These are phyloP conservation scores for Myrmophylax atrothorax DNA, from an alignment of 2,113 vertebrate genomes.

Conservation along the genomic window DNA sequence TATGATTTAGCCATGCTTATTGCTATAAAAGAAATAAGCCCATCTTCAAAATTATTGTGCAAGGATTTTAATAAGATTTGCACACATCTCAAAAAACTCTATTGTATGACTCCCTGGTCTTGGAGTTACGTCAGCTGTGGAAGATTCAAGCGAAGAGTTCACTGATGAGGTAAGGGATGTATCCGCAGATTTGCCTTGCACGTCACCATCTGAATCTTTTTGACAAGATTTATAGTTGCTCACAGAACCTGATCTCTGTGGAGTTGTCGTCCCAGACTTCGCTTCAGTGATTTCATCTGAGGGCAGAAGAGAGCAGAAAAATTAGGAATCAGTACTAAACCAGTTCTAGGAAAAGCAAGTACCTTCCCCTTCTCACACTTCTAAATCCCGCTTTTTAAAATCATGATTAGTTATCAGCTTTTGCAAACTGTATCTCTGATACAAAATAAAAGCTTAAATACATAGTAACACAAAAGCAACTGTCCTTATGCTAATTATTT, in stretches of 20 bases:
- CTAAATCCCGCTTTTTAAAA: not conserved
- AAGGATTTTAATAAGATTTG: constrained; percentile 98
- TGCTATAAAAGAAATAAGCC: constrained; percentile 90
- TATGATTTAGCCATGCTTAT: constrained; percentile 94
- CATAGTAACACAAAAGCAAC: not conserved
- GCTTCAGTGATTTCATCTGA: constrained; percentile 91
- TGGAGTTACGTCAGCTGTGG: constrained; percentile 80
- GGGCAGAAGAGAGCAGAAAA: not conserved
- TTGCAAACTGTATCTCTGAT: not conserved
- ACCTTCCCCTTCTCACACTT: not conserved
- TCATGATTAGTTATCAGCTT: not conserved
- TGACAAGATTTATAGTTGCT: constrained; percentile 86
- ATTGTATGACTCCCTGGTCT: constrained; percentile 97
- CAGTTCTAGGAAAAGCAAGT: not conserved
- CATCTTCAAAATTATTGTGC: constrained; percentile 88
- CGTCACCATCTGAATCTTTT: constrained; percentile 87
- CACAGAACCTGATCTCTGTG: constrained; percentile 91
- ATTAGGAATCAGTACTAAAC: not conserved
- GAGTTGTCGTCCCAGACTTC: constrained; percentile 92
- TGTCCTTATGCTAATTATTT: not conserved
- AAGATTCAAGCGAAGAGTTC: constrained; percentile 91
- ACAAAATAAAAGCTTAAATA: not conserved
- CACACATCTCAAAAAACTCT: constrained; percentile 99
- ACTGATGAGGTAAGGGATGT: constrained; percentile 89
- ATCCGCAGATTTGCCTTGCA: constrained; percentile 81